Percentiles rank a stretch among this genome's conserved stretches.
phyloP scores from a whole-genome alignment of 2,888 invertebrate genomes.

The Cryptosula pallasiana region DNA sequence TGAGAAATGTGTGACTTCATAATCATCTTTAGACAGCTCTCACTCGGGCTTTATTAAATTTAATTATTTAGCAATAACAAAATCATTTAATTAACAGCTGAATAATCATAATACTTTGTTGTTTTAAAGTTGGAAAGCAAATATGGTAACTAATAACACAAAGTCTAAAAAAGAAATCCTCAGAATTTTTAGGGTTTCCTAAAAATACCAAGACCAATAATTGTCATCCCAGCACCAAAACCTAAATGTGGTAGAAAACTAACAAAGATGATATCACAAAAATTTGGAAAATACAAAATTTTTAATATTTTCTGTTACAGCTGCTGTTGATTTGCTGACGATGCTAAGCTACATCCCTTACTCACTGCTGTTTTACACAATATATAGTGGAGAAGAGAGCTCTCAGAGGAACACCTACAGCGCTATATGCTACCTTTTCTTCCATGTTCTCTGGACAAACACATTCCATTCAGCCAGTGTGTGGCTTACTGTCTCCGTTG shows the following conservation, averaged over 20 bases:
- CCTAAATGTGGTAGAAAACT: no score
- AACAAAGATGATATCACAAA: no score
- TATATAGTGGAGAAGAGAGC: constrained; percentile 34
- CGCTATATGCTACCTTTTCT: constrained; percentile 56
- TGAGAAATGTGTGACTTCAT: neutral
- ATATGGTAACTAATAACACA: no score
- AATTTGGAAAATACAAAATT: no score
- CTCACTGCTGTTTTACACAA: constrained; percentile 63
- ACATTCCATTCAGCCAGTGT: constrained; percentile 84
- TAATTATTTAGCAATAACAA: constrained; percentile 52
- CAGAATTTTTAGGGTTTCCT: no score
- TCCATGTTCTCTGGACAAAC: constrained; percentile 84
- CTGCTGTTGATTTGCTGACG: constrained; percentile 86
- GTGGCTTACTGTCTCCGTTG: constrained; percentile 84
- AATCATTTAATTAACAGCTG: neutral
- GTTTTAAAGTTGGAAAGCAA: neutral
- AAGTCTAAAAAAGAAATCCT: no score
- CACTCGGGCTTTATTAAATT: neutral
- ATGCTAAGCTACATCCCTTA: constrained; percentile 85
- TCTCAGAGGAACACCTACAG: constrained; percentile 40
- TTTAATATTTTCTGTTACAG: neutral
- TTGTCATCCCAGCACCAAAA: no score
- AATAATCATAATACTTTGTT: neutral
- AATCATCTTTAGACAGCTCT: neutral
- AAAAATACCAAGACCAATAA: no score